Percentiles rank a stretch among this genome's conserved stretches.
Conservation (phyloP, 2,113 vertebrate species). For the Zapus hudsonius region DNA sequence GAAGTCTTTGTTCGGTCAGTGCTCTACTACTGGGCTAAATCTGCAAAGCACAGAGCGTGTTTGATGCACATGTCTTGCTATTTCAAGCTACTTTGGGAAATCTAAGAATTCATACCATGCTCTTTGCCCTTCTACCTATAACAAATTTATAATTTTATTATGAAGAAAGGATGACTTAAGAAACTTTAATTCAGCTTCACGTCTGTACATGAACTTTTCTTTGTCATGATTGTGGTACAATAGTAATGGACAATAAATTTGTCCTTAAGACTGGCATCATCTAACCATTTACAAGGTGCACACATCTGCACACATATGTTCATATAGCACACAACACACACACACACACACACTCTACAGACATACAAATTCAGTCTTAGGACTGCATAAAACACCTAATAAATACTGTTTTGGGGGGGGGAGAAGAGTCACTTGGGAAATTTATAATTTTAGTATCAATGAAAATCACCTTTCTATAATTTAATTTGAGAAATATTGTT, state of each 20-base stretch:
- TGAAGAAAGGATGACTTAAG: constrained; percentile 10
- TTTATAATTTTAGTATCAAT: neutral
- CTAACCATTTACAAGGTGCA: neutral
- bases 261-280: constrained; percentile 14
- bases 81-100: neutral
- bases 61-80: neutral
- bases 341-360: too few relatives aligned
- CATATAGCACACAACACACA: too few relatives aligned
- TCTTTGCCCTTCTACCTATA: neutral
- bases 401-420: neutral
- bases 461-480: neutral
- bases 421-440: neutral
- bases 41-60: neutral
- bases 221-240: neutral
- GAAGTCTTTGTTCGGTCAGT: too few relatives aligned
- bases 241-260: neutral
- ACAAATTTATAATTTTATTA: constrained; percentile 38
- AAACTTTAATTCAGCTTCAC: constrained; percentile 18
- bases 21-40: too few relatives aligned
- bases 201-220: neutral
- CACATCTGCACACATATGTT: too few relatives aligned
- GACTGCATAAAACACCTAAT: neutral
- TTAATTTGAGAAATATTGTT: constrained; percentile 2
- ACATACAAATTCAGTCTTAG: neutral
- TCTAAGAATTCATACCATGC: neutral